Conservation (phyloP, 2,888 invertebrate species). For the Epistrophe grossulariae region DNA sequence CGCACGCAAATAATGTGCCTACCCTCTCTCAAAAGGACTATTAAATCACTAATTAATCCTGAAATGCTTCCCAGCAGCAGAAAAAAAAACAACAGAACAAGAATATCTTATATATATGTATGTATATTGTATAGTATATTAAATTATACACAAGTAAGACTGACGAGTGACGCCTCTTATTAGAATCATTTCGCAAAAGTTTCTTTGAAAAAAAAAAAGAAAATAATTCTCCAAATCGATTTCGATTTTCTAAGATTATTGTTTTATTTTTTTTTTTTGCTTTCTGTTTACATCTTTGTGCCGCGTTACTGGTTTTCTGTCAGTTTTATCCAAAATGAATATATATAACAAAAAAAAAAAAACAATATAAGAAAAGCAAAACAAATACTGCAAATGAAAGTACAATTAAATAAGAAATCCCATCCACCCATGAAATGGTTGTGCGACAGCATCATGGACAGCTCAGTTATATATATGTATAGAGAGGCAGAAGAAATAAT, state of each 20-base stretch:
- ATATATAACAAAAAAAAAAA: slow-evolving; percentile 10
- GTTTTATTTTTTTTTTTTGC: neutral
- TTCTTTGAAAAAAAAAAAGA: neutral
- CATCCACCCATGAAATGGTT: slow-evolving; percentile 9
- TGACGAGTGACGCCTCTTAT: neutral
- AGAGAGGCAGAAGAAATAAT: neutral
- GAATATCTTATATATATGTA: neutral
- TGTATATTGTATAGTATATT: too few relatives aligned
- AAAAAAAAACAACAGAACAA: neutral
- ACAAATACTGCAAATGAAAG: slow-evolving; percentile 37
- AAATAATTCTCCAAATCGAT: slow-evolving; percentile 11
- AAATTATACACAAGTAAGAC: neutral
- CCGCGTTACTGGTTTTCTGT: neutral
- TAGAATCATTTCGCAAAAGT: slow-evolving; percentile 12
- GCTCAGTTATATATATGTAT: too few relatives aligned
- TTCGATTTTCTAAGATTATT: slow-evolving; percentile 21
- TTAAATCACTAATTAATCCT: slow-evolving; percentile 38
- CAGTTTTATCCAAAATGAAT: slow-evolving; percentile 18
- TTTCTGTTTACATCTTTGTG: slow-evolving; percentile 4
- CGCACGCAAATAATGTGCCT: neutral
- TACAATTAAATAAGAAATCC: slow-evolving; percentile 30
- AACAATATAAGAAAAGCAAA: slow-evolving; percentile 3
- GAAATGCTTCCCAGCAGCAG: slow-evolving; percentile 18
- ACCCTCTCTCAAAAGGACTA: slow-evolving; percentile 7
- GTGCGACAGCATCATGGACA: neutral